phyloP scores from a whole-genome alignment of 2,113 vertebrate genomes.

The Nesogale talazaci region DNA sequence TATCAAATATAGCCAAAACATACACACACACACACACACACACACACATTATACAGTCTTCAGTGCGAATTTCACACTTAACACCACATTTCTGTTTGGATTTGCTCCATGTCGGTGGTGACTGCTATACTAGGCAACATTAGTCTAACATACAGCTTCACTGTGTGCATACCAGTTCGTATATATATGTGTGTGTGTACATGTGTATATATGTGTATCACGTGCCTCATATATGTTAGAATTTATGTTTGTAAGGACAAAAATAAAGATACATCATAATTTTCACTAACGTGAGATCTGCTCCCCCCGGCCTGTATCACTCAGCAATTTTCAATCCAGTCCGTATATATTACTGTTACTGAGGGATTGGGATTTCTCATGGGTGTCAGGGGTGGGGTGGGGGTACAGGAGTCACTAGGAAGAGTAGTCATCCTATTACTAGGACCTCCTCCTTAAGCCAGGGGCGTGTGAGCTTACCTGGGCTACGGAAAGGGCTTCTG shows the following conservation, averaged over 20 bases:
- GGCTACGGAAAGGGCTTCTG: not conserved
- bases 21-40: no score
- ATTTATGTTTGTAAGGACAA: constrained; percentile 21
- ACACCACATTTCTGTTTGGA: not conserved
- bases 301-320: not conserved
- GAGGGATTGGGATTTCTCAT: constrained; percentile 4
- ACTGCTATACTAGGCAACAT: not conserved
- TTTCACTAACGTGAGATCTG: constrained; percentile 6
- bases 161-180: not conserved
- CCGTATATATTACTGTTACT: not conserved
- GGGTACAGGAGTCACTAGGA: constrained; percentile 2
- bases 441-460: not conserved
- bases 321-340: not conserved
- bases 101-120: not conserved
- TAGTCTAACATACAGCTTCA: not conserved
- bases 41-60: no score
- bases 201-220: not conserved
- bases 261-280: not conserved
- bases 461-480: not conserved
- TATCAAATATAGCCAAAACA: not conserved
- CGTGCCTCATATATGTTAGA: constrained; percentile 11
- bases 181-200: no score
- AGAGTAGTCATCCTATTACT: not conserved
- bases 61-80: not conserved
- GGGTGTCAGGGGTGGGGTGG: not conserved